Evolutionary conservation across 2,797 vertebrate genomes (phyloP).

Genomic region (Gymnocypris eckloni): DNA sequence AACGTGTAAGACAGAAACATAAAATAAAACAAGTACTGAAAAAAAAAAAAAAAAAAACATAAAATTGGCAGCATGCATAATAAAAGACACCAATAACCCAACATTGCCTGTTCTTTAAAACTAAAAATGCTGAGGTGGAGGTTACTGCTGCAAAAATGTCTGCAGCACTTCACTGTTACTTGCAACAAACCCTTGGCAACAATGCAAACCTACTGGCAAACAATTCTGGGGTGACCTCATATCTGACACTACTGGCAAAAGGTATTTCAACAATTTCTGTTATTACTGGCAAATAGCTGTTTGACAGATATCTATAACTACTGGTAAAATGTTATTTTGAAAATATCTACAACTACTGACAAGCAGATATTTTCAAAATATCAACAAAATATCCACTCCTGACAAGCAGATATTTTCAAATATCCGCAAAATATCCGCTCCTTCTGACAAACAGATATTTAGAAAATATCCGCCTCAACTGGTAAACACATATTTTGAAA

Average conservation of each 20-base stretch:
- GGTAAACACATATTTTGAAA: no score
- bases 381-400: not conserved
- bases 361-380: not conserved
- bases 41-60: slow-evolving; percentile 36
- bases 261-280: not conserved
- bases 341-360: not conserved
- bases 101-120: slow-evolving; percentile 48
- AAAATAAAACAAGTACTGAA: slow-evolving; percentile 56
- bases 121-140: not conserved
- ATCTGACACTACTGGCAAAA: not conserved
- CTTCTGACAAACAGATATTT: not conserved
- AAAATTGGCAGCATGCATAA: slow-evolving; percentile 50
- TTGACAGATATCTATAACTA: not conserved
- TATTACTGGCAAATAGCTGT: not conserved
- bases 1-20: slow-evolving; percentile 64
- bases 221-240: not conserved
- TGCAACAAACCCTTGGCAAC: not conserved
- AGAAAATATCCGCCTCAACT: no score
- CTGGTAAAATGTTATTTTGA: not conserved
- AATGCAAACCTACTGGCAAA: not conserved
- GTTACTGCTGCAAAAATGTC: not conserved
- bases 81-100: not conserved
- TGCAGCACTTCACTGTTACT: not conserved
- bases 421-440: no score
- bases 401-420: no score